phyloP scores from a whole-genome alignment of 2,113 vertebrate species.

The Suricata suricatta region DNA sequence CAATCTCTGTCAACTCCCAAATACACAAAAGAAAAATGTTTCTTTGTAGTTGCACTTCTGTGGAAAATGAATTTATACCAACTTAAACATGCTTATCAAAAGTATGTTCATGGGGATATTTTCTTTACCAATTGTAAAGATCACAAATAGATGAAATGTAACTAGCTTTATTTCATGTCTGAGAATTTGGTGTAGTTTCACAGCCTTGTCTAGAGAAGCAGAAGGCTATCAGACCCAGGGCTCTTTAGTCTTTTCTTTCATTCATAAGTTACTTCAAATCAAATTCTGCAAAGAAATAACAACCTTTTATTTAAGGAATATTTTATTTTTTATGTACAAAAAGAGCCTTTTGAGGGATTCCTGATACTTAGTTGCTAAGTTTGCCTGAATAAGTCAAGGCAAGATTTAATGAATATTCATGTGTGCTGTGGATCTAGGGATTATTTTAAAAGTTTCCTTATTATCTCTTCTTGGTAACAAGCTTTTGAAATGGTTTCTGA shows the following conservation, averaged over 20 bases:
- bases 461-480: constrained; percentile 57
- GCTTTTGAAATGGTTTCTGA: constrained; percentile 46
- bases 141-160: constrained; percentile 14
- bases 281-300: constrained; percentile 20
- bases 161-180: constrained; percentile 32
- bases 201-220: constrained; percentile 13
- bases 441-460: constrained; percentile 36
- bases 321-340: constrained; percentile 10
- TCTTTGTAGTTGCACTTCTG: background rate
- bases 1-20: background rate
- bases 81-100: background rate
- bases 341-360: background rate
- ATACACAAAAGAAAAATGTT: background rate
- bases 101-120: background rate
- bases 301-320: constrained; percentile 47
- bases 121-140: constrained; percentile 16
- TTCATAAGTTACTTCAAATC: constrained; percentile 34
- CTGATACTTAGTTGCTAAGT: constrained; percentile 39
- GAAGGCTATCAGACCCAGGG: background rate
- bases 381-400: constrained; percentile 36
- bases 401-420: constrained; percentile 39
- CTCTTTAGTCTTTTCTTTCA: constrained; percentile 21
- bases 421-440: constrained; percentile 46
- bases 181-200: constrained; percentile 25
- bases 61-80: background rate